Evolutionary conservation across 2,797 vertebrate species (phyloP).

Genomic region (Poecilia wingei): DNA sequence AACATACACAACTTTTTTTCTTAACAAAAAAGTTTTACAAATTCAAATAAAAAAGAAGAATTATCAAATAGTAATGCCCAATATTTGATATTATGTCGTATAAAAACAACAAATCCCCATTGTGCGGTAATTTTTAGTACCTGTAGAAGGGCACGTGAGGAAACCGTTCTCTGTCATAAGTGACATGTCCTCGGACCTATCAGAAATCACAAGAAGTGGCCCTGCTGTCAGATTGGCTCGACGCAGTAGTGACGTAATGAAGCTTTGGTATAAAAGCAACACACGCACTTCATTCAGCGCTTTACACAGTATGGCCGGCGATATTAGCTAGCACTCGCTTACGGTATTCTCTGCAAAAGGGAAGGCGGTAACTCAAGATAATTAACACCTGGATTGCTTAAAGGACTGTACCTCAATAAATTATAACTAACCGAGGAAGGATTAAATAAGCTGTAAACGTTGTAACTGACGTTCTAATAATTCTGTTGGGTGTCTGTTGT

Average conservation of each 20-base stretch:
- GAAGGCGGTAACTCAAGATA: constrained; percentile 92
- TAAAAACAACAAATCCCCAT: not conserved
- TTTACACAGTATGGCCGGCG: constrained; percentile 99
- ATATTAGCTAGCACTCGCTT: constrained; percentile 99
- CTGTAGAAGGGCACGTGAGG: constrained; percentile 31
- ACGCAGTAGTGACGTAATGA: constrained; percentile 27
- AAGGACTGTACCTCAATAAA: constrained; percentile 83
- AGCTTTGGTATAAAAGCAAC: constrained; percentile 76
- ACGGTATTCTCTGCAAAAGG: constrained; percentile 96
- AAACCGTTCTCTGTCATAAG: constrained; percentile 13
- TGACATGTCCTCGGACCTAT: constrained; percentile 63
- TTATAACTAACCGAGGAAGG: constrained; percentile 76
- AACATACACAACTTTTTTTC: not conserved
- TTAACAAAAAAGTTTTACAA: not conserved
- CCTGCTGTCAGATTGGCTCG: constrained; percentile 38
- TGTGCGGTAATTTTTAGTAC: not conserved
- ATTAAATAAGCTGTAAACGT: constrained; percentile 77
- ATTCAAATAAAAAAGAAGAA: not conserved
- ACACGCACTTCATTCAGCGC: constrained; percentile 68
- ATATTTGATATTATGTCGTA: not conserved
- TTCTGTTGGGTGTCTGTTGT: constrained; percentile 90
- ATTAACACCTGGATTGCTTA: constrained; percentile 88
- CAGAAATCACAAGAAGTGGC: accelerated
- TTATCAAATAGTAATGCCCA: not conserved
- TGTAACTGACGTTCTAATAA: constrained; percentile 78